Percentiles rank a stretch among this genome's conserved stretches.
Conservation (phyloP, 92 coral and sea anemone genomes). For the Zoanthus solanderi region DNA sequence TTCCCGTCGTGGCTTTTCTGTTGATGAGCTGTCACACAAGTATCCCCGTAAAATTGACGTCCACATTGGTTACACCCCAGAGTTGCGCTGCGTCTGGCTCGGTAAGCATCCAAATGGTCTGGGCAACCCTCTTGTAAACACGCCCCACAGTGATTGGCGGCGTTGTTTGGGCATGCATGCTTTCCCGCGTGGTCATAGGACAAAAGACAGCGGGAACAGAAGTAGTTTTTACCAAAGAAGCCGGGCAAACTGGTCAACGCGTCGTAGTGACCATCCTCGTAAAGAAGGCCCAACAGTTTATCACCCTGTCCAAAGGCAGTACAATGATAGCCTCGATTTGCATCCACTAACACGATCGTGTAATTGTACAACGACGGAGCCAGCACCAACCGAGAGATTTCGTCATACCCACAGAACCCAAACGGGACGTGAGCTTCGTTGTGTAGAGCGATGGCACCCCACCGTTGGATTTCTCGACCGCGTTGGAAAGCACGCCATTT, state of each 20-base stretch:
- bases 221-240: neutral
- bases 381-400: neutral
- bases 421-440: neutral
- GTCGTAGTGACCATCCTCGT: neutral
- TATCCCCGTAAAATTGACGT: conserved; percentile 4
- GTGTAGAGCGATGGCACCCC: neutral
- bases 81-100: neutral
- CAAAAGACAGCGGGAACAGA: neutral
- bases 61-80: neutral
- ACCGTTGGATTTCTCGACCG: neutral
- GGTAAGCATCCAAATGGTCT: neutral
- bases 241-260: neutral
- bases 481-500: neutral
- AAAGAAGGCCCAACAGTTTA: neutral
- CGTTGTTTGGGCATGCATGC: neutral
- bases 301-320: neutral
- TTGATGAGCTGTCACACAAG: conserved; percentile 5
- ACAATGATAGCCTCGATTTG: neutral
- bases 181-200: neutral
- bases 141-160: neutral
- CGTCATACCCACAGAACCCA: neutral
- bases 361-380: neutral
- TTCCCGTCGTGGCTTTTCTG: neutral
- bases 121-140: conserved; percentile 11
- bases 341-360: neutral